Conservation (phyloP, 2,888 invertebrate species). For the Vandiemenella viatica region DNA sequence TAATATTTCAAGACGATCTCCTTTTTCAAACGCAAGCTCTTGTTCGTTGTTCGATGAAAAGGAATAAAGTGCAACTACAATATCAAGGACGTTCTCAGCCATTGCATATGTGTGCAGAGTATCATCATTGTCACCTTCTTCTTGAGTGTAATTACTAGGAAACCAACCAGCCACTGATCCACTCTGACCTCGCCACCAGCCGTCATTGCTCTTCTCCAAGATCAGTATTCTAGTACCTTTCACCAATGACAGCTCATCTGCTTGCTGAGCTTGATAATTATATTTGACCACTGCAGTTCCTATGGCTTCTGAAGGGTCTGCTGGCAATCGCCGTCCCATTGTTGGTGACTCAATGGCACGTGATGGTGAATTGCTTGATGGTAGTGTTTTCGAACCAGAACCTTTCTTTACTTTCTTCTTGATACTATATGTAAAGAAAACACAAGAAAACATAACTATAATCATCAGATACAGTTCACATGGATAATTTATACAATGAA, state of each 20-base stretch:
- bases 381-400: conserved; percentile 62
- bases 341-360: conserved; percentile 61
- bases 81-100: conserved; percentile 90
- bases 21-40: conserved; percentile 91
- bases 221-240: conserved; percentile 92
- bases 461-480: too few relatives aligned
- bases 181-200: conserved; percentile 94
- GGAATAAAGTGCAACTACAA: conserved; percentile 87
- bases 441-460: too few relatives aligned
- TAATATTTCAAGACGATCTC: conserved; percentile 87
- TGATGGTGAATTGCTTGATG: conserved; percentile 66
- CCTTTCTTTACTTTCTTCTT: conserved; percentile 77
- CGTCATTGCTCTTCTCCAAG: conserved; percentile 95
- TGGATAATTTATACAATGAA: too few relatives aligned
- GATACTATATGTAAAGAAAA: too few relatives aligned
- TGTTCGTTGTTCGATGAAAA: conserved; percentile 89
- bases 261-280: conserved; percentile 86
- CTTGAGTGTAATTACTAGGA: conserved; percentile 93
- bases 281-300: conserved; percentile 88
- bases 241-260: conserved; percentile 85
- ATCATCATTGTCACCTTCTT: conserved; percentile 69
- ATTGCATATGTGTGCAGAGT: conserved; percentile 84
- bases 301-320: conserved; percentile 76
- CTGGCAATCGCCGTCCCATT: conserved; percentile 54
- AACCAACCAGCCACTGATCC: conserved; percentile 73